Evolutionary conservation across 1,140 invertebrate genomes (phyloP).

Genomic region (Lordiphosa mommai): DNA sequence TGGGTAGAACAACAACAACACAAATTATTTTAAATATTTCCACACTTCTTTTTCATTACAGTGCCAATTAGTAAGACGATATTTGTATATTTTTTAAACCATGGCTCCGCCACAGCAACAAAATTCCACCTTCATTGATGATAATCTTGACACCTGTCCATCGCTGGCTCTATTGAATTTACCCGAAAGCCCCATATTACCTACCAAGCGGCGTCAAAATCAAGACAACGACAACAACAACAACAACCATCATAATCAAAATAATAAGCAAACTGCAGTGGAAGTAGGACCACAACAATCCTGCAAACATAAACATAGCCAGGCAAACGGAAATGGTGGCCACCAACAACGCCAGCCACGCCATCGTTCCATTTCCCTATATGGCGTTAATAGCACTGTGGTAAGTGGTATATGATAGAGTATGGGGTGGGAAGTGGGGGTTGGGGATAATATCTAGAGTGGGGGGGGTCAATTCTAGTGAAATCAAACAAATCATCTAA

Average conservation of each 20-base stretch:
- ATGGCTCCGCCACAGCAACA: conserved; percentile 60
- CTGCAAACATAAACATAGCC: conserved; percentile 52
- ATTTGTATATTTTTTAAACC: background rate
- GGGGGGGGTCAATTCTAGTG: conserved; percentile 33
- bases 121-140: conserved; percentile 75
- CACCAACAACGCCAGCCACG: conserved; percentile 38
- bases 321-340: conserved; percentile 53
- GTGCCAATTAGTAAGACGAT: conserved; percentile 48
- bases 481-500: conserved; percentile 71
- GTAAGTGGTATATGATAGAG: conserved; percentile 43
- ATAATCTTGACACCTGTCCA: conserved; percentile 69
- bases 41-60: conserved; percentile 33
- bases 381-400: conserved; percentile 70
- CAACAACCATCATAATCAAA: conserved; percentile 19
- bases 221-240: conserved; percentile 31
- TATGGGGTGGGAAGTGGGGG: background rate
- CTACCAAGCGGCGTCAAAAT: conserved; percentile 50
- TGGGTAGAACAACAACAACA: background rate
- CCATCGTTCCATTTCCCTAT: conserved; percentile 69
- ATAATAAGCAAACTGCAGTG: conserved; percentile 38
- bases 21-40: conserved; percentile 23
- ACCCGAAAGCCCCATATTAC: conserved; percentile 71
- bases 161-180: conserved; percentile 57
- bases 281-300: conserved; percentile 14
- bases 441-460: background rate